Percentiles rank a stretch among this genome's conserved stretches.
These are phyloP conservation scores for Diplogasteroides magnus DNA, from an alignment of 1,140 invertebrate species.

Conservation along the genomic window DNA sequence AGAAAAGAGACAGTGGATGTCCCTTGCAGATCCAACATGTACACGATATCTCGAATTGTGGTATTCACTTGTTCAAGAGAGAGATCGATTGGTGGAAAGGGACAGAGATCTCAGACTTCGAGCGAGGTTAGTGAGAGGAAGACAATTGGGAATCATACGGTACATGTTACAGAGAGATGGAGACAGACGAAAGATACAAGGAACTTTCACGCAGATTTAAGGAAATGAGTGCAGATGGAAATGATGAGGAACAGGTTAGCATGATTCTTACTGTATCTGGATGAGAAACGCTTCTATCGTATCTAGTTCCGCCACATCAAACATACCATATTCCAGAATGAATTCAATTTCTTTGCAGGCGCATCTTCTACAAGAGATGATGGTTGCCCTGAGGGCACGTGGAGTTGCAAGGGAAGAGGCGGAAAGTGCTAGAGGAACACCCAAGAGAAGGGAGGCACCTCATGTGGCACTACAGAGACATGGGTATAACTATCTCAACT, in stretches of 20 bases:
- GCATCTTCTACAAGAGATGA: not conserved
- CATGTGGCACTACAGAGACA: not conserved
- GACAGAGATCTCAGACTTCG: not conserved
- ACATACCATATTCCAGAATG: not conserved
- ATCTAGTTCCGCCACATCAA: too few relatives aligned
- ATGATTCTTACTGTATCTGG: too few relatives aligned
- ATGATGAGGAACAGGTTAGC: not conserved
- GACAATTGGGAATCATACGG: not conserved
- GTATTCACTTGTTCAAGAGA: not conserved
- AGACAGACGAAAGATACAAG: not conserved
- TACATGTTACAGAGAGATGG: not conserved
- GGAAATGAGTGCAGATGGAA: not conserved
- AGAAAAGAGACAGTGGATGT: too few relatives aligned
- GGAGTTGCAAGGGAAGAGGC: not conserved
- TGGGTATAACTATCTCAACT: not conserved
- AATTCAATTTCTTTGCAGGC: not conserved
- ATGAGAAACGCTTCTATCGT: too few relatives aligned
- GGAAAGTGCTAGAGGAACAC: not conserved
- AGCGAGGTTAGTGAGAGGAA: not conserved
- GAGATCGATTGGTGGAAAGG: not conserved
- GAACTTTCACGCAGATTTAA: not conserved
- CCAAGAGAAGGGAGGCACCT: not conserved
- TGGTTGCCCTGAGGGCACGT: not conserved
- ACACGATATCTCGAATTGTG: not conserved
- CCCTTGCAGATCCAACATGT: not conserved